Conservation (phyloP, 2,113 vertebrate species). For the Empidonax alnorum region DNA sequence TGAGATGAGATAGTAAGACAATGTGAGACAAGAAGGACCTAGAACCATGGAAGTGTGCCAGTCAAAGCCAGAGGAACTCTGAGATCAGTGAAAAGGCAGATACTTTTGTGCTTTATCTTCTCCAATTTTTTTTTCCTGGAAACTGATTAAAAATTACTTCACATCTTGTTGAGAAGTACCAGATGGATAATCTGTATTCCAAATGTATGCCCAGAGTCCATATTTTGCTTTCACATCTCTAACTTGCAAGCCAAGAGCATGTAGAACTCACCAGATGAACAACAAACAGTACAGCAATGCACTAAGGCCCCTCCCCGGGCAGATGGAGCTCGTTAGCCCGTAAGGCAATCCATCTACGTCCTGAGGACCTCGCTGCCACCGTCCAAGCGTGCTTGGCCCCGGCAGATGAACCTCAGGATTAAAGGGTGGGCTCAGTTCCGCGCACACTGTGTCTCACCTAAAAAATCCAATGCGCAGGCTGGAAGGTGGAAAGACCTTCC, state of each 20-base stretch:
- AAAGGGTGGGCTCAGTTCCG: too few species aligned
- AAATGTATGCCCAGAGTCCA: neutral
- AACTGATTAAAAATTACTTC: neutral
- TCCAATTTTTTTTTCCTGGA: neutral
- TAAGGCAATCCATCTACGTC: too few species aligned
- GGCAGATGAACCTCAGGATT: too few species aligned
- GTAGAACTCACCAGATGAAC: accelerated
- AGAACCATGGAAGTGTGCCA: accelerated
- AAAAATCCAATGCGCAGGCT: too few species aligned
- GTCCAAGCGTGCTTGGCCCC: too few species aligned
- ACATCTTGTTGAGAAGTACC: neutral
- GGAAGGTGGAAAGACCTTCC: too few species aligned
- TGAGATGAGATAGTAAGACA: neutral
- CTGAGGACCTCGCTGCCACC: too few species aligned
- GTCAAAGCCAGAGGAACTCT: neutral
- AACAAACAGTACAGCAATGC: neutral
- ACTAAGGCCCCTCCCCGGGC: too few species aligned
- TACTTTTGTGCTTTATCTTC: neutral
- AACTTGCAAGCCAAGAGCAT: neutral
- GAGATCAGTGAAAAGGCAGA: neutral
- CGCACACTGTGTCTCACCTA: too few species aligned
- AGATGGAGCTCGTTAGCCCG: too few species aligned
- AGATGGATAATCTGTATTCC: neutral
- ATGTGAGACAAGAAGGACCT: neutral
- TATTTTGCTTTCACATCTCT: neutral